These are phyloP conservation scores for Drosophila austrosaltans DNA, from an alignment of 2,888 invertebrate genomes.

Conservation along the genomic window DNA sequence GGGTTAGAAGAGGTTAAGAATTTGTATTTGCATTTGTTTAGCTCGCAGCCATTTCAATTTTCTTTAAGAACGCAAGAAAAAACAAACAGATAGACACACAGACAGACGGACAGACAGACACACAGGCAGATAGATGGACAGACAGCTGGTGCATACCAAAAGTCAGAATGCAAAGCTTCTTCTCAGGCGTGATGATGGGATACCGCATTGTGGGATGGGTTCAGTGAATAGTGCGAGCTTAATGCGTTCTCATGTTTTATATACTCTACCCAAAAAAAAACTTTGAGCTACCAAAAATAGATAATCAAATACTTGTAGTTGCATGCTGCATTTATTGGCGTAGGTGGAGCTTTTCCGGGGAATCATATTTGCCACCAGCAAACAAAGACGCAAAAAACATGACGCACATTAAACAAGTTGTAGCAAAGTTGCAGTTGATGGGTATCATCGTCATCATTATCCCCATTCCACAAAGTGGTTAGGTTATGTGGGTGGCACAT, in stretches of 20 bases:
- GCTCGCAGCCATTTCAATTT: slow-evolving; percentile 15
- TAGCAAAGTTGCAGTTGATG: no score
- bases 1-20: no score
- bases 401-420: no score
- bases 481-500: no score
- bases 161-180: slow-evolving; percentile 39
- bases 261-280: background rate
- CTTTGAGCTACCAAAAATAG: slow-evolving; percentile 6
- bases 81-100: slow-evolving; percentile 1
- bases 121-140: background rate
- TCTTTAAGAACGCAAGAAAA: slow-evolving; percentile 15
- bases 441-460: no score
- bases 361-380: background rate
- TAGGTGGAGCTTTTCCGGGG: slow-evolving; percentile 36
- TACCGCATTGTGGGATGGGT: background rate
- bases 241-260: slow-evolving; percentile 8
- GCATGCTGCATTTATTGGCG: background rate
- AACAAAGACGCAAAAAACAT: background rate
- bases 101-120: background rate
- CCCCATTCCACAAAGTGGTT: no score
- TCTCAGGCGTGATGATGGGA: slow-evolving; percentile 16
- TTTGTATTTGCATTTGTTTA: background rate
- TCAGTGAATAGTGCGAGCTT: slow-evolving; percentile 21
- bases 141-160: slow-evolving; percentile 12
- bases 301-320: background rate